A percentile compares a stretch with the other conserved stretches of the same genome.
Conservation (phyloP, 1,140 invertebrate species). For the Metopolophium dirhodum region DNA sequence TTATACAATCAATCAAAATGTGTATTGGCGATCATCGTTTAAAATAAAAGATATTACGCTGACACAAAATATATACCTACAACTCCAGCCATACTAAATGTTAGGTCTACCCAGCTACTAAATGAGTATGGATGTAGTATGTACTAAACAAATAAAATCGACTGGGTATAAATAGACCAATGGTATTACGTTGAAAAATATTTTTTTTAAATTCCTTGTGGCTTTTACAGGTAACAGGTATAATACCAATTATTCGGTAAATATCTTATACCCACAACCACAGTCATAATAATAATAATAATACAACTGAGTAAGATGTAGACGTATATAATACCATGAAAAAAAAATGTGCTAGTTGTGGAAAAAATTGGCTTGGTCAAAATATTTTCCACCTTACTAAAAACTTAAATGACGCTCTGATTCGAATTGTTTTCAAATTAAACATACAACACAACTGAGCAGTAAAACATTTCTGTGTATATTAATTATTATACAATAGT, state of each 20-base stretch:
- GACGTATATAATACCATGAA: neutral
- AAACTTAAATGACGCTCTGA: neutral
- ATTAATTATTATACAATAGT: neutral
- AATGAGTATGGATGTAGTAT: too few relatives aligned
- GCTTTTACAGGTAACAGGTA: too few relatives aligned
- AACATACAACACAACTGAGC: neutral
- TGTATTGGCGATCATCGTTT: neutral
- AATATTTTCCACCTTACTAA: neutral
- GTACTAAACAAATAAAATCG: too few relatives aligned
- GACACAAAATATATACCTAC: neutral
- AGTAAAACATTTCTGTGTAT: neutral
- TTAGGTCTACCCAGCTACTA: neutral
- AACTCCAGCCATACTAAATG: neutral
- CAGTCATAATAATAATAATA: neutral
- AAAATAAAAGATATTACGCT: neutral
- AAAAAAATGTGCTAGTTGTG: neutral
- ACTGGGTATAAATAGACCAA: too few relatives aligned
- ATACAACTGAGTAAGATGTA: neutral
- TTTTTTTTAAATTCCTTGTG: too few relatives aligned
- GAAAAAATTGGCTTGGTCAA: neutral
- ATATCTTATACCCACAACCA: too few relatives aligned
- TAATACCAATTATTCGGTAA: too few relatives aligned
- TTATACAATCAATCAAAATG: neutral
- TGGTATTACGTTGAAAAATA: too few relatives aligned
- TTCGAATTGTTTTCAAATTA: neutral